phyloP scores from a whole-genome alignment of 2,113 vertebrate species.

The Hyla sarda region DNA sequence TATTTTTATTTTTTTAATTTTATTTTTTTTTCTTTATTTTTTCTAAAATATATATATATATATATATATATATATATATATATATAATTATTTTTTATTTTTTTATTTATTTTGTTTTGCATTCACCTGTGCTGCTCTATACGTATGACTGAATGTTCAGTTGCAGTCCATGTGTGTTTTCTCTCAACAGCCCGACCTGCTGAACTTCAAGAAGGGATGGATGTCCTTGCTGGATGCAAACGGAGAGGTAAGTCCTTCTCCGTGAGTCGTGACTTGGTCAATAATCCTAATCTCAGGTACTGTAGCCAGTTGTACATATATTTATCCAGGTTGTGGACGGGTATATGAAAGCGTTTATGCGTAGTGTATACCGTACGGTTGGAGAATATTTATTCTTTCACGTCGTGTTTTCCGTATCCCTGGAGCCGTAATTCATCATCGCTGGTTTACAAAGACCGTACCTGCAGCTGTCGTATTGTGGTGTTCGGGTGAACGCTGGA shows the following conservation, averaged over 20 bases:
- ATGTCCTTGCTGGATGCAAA: conserved; percentile 90
- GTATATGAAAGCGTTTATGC: not conserved
- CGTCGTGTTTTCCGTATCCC: not conserved
- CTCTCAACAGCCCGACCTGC: conserved; percentile 86
- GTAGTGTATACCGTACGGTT: not conserved
- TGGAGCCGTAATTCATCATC: not conserved
- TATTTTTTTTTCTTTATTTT: no score
- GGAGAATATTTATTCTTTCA: not conserved
- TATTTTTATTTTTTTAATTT: no score
- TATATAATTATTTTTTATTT: no score
- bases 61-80: no score
- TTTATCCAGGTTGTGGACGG: not conserved
- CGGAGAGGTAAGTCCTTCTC: conserved; percentile 82
- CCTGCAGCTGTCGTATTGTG: not conserved
- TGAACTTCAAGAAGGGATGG: conserved; percentile 99
- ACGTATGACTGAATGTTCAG: not conserved
- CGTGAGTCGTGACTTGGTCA: no score
- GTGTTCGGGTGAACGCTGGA: no score
- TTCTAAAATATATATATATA: no score
- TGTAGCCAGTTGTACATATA: not conserved
- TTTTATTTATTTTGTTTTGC: not conserved
- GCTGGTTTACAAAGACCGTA: not conserved
- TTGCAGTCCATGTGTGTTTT: conserved; percentile 28
- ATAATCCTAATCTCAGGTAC: not conserved
- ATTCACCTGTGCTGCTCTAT: not conserved